Evolutionary conservation across 64 coral and sea anemone species (phyloP), one percentile per base, ranked within the genome.

Genomic region (Exaiptasia diaphana): DNA sequence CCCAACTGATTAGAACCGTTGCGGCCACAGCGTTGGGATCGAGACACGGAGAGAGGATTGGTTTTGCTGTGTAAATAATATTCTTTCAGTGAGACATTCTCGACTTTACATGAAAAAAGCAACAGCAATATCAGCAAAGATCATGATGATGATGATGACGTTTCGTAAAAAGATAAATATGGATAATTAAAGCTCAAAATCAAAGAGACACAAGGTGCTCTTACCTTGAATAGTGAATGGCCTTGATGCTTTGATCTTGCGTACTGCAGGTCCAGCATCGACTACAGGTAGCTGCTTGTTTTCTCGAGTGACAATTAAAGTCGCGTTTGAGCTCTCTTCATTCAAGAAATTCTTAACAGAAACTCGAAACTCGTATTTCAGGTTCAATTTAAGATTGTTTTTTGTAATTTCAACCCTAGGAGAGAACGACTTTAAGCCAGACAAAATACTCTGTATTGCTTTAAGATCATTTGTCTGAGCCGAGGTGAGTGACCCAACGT

Each of bases 311-410:
- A 88, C 71, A 7, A 76, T 4, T 2, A 93, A 41, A 7, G 56
- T 83, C 3, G 38, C 43, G 18, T 88, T 75, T 0, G 6, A 14
- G 13, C 90, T 93, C 2, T n/a, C 48, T 20, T 29, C 8, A 27
- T 52, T 41, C 5, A 93, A 40, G 52, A 93, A 93, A 65, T 93
- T 93, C 1, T 11, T 69, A 9, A 76, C 90, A 31, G 24, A 56
- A 30, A 88, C 77, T 4, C 20, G 32, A 59, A 93, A 88, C 37
- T 88, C 71, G 46, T 93, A 93, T 37, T 83, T 64, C 25, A 70
- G 38, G 23, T 40, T 38, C 42, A 63, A 15, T 21, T 41, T 38
- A 9, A 92, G 68, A 12, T 27, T 32, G 10, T 44, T 18, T 17
- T 41, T 37, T 5, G 3, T 8, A 12, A 79, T 21, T 4, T 1